phyloP scores from a whole-genome alignment of 2,113 vertebrate species.

The Chlorodrepanis virens region DNA sequence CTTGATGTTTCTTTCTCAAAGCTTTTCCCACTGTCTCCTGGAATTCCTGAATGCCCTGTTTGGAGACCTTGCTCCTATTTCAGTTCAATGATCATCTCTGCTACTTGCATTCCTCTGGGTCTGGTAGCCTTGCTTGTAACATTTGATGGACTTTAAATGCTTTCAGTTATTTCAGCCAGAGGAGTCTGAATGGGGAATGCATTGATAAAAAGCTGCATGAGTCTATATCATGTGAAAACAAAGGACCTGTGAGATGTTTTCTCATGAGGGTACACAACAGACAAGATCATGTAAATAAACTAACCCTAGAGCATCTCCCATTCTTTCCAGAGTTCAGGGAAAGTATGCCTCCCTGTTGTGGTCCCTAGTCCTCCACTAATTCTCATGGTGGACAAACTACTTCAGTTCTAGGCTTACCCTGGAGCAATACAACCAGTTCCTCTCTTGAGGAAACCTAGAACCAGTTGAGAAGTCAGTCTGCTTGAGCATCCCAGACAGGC shows the following conservation, averaged over 20 bases:
- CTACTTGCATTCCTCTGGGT: not conserved
- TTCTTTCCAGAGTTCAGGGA: not conserved
- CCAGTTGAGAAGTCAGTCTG: not conserved
- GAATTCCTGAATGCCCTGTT: not conserved
- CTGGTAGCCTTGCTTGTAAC: not conserved
- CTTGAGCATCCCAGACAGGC: not conserved
- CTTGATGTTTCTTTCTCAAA: not conserved
- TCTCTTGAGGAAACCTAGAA: not conserved
- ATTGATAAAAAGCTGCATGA: not conserved
- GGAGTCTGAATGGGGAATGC: not conserved
- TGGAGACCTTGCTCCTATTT: not conserved
- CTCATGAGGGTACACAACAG: not conserved
- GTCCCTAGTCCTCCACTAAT: not conserved
- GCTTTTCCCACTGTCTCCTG: not conserved
- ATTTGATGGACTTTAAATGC: not conserved
- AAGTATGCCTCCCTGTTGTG: not conserved
- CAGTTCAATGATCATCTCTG: not conserved
- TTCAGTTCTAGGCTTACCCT: not conserved
- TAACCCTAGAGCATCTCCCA: not conserved
- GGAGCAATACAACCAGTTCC: not conserved
- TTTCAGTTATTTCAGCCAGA: not conserved
- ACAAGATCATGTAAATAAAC: not conserved
- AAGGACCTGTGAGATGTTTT: not conserved
- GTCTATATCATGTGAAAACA: not conserved
- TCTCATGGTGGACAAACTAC: not conserved